A percentile compares a stretch with the other conserved stretches of the same genome.
Conservation (phyloP, 2,888 invertebrate species). For the Andrena chrysosceles region DNA sequence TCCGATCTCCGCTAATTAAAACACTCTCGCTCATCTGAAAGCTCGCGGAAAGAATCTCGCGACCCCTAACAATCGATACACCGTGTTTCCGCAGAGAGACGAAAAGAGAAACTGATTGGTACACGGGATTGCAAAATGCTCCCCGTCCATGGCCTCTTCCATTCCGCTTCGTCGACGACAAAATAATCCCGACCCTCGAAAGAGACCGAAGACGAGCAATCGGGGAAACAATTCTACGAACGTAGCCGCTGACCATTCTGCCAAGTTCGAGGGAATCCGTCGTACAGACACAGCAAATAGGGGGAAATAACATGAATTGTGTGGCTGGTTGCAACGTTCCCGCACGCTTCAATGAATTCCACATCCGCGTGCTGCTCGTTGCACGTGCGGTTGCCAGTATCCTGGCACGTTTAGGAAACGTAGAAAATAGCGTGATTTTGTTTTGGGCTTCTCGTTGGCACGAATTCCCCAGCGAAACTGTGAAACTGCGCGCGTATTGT, state of each 20-base stretch:
- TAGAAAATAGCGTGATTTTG: slow-evolving; percentile 26
- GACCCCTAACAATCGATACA: neutral
- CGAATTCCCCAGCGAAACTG: neutral
- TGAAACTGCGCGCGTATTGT: slow-evolving; percentile 2
- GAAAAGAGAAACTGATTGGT: neutral
- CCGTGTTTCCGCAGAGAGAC: neutral
- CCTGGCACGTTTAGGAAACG: slow-evolving; percentile 9
- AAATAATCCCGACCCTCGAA: no score
- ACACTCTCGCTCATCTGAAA: neutral
- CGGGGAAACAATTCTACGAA: no score
- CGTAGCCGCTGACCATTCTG: neutral
- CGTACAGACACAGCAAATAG: neutral
- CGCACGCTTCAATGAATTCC: slow-evolving; percentile 20
- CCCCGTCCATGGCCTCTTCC: neutral
- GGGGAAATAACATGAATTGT: neutral
- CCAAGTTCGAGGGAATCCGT: neutral
- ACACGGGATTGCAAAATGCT: neutral
- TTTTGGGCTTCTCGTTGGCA: slow-evolving; percentile 18
- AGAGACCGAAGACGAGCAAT: no score
- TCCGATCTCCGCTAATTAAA: neutral
- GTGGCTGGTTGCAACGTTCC: neutral
- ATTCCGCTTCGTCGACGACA: neutral
- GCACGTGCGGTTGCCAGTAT: slow-evolving; percentile 26
- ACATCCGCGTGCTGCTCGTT: neutral
- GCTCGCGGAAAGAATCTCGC: neutral